These are phyloP conservation scores for Venusia cambrica DNA, from an alignment of 2,888 invertebrate genomes.

Conservation along the genomic window DNA sequence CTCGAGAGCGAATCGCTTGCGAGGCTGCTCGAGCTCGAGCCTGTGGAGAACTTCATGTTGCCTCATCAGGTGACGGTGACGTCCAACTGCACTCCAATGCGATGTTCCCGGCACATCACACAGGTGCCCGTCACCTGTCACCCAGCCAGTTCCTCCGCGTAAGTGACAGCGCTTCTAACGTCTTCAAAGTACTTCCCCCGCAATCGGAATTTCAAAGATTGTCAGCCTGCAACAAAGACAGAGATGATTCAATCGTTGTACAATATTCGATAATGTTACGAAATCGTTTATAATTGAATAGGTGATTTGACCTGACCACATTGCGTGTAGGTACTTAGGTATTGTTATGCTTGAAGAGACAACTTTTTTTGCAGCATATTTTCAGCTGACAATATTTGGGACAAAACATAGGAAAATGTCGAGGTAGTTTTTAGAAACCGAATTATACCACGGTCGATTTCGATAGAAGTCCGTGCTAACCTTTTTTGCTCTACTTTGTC, in stretches of 20 bases:
- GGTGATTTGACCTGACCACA: constrained; percentile 18
- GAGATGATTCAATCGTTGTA: constrained; percentile 29
- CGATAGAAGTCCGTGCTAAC: constrained; percentile 23
- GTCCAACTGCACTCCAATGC: constrained; percentile 64
- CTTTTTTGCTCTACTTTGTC: constrained; percentile 28
- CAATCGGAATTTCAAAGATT: constrained; percentile 46
- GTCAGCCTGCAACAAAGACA: constrained; percentile 59
- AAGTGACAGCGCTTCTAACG: constrained; percentile 36
- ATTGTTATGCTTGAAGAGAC: constrained; percentile 7
- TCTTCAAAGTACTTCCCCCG: constrained; percentile 37
- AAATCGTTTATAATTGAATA: constrained; percentile 18
- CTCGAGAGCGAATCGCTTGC: constrained; percentile 84
- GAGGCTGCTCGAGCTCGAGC: constrained; percentile 84
- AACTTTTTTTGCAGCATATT: too few species aligned
- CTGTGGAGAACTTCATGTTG: constrained; percentile 83
- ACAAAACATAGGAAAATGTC: too few species aligned
- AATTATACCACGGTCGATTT: constrained; percentile 15
- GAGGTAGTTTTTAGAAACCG: constrained; percentile 25
- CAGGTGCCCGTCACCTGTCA: constrained; percentile 46
- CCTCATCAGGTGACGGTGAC: constrained; percentile 57
- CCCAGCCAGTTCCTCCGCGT: constrained; percentile 27
- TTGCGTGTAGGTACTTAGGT: constrained; percentile 14
- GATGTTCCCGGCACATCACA: constrained; percentile 74
- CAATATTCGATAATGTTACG: constrained; percentile 26
- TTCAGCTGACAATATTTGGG: too few species aligned